Base-by-base conservation (phyloP, 37 sponge, comb jelly and placozoan species). In the Ephydatia muelleri region DNA sequence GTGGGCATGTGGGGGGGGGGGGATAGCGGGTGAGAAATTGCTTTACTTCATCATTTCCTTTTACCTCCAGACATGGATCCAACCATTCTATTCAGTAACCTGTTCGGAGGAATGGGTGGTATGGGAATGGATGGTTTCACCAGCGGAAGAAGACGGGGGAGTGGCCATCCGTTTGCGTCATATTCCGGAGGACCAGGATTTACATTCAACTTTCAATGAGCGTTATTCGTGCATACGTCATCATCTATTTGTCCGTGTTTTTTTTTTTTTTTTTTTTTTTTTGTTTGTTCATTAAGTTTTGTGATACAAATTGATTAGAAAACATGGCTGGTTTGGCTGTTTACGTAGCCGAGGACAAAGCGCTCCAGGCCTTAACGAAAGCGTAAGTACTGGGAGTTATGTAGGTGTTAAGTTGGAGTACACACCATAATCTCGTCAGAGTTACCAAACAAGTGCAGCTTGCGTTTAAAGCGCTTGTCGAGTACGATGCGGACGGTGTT, bases 71-170 rank as follows among this genome's bases (percentile, higher is more conserved):
- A 86, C 33, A 67, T 86, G 26, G 87, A 86, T 36, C 81, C 87
- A 5, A 74, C 68, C 27, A 67, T 57, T 5, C 28, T 86, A 65
- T 86, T 86, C 34, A 48, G 49, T 25, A 47, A 14, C 73, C 47
- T 83, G 73, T 83, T 83, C 49, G 73, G 74, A 23, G 81, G 79
- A 49, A 65, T 71, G 27, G 40, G 65, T 16, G 74, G 83, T n/a
- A n/a, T n/a, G n/a, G 57, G 57, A 57, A 57, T 57, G 57, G 57
- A 57, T 11, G 57, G 57, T 21, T 57, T 57, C 57, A 16, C 57
- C 57, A 57, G 57, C 57, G 57, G 57, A 11, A 57, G 57, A 57
- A 57, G 57, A 11, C 6, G 57, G 19, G 16, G 57, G 9, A 57
- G 57, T 14, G 57, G 57, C 9, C 57, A 14, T 13, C 16, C 57